Evolutionary conservation across 2,113 vertebrate species (phyloP).

Genomic region (Drymodes brunneopygia): DNA sequence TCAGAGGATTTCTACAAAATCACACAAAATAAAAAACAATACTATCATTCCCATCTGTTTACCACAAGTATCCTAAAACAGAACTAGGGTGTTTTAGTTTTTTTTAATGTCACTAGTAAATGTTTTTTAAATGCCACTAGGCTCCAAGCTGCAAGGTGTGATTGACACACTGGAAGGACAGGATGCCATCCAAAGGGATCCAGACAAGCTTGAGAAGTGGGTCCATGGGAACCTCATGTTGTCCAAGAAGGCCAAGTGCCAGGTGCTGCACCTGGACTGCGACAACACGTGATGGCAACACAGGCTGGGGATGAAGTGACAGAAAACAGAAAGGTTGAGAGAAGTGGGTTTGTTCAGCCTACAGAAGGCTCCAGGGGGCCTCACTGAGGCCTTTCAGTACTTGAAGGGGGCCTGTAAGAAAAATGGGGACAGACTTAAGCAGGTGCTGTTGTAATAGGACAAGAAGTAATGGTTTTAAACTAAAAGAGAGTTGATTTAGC

Average conservation of each 20-base stretch:
- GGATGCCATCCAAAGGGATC: neutral
- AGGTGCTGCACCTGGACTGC: neutral
- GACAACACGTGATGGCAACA: neutral
- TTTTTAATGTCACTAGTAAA: neutral
- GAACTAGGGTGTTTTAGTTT: neutral
- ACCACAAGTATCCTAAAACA: neutral
- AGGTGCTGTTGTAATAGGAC: neutral
- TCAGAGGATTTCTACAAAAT: neutral
- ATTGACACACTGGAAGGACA: rapidly evolving
- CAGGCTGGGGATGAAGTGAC: rapidly evolving
- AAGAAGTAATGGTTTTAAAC: neutral
- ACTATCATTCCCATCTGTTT: neutral
- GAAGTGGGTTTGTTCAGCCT: neutral
- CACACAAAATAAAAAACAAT: neutral
- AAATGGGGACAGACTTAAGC: neutral
- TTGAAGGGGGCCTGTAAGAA: neutral
- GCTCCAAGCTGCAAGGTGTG: neutral
- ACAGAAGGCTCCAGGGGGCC: neutral
- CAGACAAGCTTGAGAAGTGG: rapidly evolving
- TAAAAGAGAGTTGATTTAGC: neutral
- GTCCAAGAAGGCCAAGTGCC: neutral
- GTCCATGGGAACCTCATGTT: rapidly evolving
- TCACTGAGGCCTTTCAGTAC: neutral
- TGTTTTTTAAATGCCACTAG: neutral
- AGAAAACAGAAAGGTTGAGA: neutral